Evolutionary conservation across 1,140 invertebrate species (phyloP).

Genomic region (Cotesia vestalis): DNA sequence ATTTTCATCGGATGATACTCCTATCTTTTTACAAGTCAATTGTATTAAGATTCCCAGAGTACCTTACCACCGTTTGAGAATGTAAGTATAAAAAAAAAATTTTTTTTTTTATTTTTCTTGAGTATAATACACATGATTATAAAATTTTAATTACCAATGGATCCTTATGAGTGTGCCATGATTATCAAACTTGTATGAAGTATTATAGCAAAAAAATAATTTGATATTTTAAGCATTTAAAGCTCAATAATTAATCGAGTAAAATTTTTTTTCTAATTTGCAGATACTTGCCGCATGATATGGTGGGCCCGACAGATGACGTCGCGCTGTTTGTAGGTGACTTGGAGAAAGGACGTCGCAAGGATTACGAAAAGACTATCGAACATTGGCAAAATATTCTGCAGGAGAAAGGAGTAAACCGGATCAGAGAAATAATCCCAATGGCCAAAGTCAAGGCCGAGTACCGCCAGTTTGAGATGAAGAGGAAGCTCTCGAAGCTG

Average conservation of each 20-base stretch:
- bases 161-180: conserved; percentile 60
- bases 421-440: conserved; percentile 68
- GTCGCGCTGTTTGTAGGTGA: conserved; percentile 68
- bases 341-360: conserved; percentile 62
- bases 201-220: background rate
- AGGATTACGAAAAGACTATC: conserved; percentile 69
- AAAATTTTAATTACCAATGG: conserved; percentile 54
- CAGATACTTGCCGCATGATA: conserved; percentile 65
- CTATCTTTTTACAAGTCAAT: conserved; percentile 62
- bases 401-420: conserved; percentile 61
- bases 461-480: conserved; percentile 74
- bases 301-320: conserved; percentile 65
- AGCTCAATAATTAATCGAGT: background rate
- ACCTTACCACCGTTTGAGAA: conserved; percentile 56
- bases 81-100: conserved; percentile 56
- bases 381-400: conserved; percentile 70
- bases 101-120: conserved; percentile 20
- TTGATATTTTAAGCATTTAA: too few species aligned
- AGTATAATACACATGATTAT: conserved; percentile 53
- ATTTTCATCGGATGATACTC: conserved; percentile 53
- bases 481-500: conserved; percentile 68
- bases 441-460: conserved; percentile 72
- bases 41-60: conserved; percentile 64
- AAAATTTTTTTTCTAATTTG: conserved; percentile 41
- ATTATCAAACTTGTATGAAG: conserved; percentile 56